phyloP scores from a whole-genome alignment of 2,797 vertebrate genomes.

The Cottoperca gobio region DNA sequence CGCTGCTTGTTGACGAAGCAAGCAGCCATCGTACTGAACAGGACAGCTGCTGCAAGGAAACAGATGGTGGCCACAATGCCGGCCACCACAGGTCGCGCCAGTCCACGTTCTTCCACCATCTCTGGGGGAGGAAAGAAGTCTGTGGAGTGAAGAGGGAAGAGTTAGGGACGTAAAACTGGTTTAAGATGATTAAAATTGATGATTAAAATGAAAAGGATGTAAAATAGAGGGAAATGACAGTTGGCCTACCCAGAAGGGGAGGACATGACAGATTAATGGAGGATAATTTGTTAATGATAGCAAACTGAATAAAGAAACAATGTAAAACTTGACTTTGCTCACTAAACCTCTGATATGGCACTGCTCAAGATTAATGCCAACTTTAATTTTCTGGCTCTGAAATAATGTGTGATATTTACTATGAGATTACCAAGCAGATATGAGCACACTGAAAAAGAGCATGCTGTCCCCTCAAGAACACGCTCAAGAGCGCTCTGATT shows the following conservation, averaged over 20 bases:
- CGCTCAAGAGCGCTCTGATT: slow-evolving; percentile 13
- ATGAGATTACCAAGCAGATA: slow-evolving; percentile 3
- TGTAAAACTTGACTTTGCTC: background rate
- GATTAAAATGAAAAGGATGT: background rate
- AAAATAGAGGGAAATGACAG: background rate
- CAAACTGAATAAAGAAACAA: background rate
- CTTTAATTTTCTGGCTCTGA: slow-evolving; percentile 22
- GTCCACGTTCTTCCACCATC: slow-evolving; percentile 92
- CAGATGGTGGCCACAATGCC: slow-evolving; percentile 99
- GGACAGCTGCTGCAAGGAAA: slow-evolving; percentile 95
- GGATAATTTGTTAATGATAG: background rate
- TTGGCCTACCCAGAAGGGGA: background rate
- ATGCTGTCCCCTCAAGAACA: background rate
- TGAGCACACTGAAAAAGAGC: background rate
- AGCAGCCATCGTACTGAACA: slow-evolving; percentile 97
- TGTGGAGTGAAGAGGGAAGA: slow-evolving; percentile 61
- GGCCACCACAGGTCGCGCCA: slow-evolving; percentile 95
- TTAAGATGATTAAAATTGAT: too few species aligned
- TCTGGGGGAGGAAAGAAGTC: slow-evolving; percentile 97
- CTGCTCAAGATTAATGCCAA: slow-evolving; percentile 1
- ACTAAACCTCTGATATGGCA: background rate
- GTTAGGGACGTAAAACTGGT: background rate
- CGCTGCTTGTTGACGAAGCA: slow-evolving; percentile 99
- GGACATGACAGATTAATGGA: background rate
- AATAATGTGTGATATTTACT: slow-evolving; percentile 11